Percentiles rank a stretch among this genome's conserved stretches.
These are phyloP conservation scores for Macquaria ambigua DNA, from an alignment of 2,113 vertebrate species.

Conservation along the genomic window DNA sequence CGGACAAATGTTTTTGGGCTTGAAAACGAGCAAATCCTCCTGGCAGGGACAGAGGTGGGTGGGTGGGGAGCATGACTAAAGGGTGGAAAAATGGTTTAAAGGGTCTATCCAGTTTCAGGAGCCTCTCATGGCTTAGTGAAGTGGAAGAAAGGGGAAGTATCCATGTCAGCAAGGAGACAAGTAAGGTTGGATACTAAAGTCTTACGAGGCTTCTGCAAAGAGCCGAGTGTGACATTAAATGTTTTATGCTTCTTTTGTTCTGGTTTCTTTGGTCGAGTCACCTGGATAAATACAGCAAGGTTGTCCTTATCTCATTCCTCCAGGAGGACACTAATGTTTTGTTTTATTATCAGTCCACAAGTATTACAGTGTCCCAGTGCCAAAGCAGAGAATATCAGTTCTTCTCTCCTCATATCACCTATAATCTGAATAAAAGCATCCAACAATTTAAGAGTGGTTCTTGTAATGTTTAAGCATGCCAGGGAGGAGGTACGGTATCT, in stretches of 20 bases:
- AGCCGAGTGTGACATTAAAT: slow-evolving; percentile 7
- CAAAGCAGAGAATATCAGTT: slow-evolving; percentile 19
- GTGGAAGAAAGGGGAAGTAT: slow-evolving; percentile 79
- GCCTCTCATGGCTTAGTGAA: slow-evolving; percentile 71
- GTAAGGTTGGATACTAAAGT: slow-evolving; percentile 10
- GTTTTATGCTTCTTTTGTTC: slow-evolving; percentile 23
- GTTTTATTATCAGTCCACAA: slow-evolving; percentile 3
- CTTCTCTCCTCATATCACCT: slow-evolving; percentile 21
- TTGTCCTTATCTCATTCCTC: neutral
- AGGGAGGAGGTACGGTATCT: slow-evolving; percentile 56
- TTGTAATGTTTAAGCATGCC: slow-evolving; percentile 51
- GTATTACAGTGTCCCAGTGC: neutral
- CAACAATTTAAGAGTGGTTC: slow-evolving; percentile 37
- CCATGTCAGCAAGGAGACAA: slow-evolving; percentile 80
- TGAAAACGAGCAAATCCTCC: slow-evolving; percentile 49
- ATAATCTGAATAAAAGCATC: slow-evolving; percentile 50
- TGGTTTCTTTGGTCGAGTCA: slow-evolving; percentile 3
- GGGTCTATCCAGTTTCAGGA: slow-evolving; percentile 78
- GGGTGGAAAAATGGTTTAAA: slow-evolving; percentile 66
- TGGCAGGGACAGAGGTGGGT: slow-evolving; percentile 50
- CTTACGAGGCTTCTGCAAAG: slow-evolving; percentile 21
- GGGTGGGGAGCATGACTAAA: slow-evolving; percentile 70
- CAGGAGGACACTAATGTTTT: slow-evolving; percentile 5
- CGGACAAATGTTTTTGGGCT: slow-evolving; percentile 60
- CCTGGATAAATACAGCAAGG: neutral